phyloP scores from a whole-genome alignment of 1,140 invertebrate species.

The Lucilia sericata region DNA sequence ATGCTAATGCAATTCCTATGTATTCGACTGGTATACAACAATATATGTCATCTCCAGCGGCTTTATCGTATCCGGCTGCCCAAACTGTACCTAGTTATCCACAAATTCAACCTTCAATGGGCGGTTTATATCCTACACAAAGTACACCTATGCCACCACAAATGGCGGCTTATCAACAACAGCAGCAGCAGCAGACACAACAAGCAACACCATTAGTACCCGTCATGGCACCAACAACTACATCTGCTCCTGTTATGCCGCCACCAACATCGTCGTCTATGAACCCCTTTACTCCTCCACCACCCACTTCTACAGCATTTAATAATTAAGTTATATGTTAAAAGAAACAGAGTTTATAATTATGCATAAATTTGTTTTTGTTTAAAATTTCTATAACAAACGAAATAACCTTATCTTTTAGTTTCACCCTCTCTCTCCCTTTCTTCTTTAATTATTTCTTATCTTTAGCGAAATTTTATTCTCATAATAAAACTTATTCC shows the following conservation, averaged over 20 bases:
- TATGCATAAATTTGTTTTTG: not conserved
- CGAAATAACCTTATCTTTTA: not conserved
- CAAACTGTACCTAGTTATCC: conserved; percentile 65
- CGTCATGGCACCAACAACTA: conserved; percentile 16
- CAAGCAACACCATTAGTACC: conserved; percentile 9
- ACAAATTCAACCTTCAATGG: conserved; percentile 64
- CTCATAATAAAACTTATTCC: not conserved
- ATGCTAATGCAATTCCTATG: conserved; percentile 50
- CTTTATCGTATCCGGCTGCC: conserved; percentile 60
- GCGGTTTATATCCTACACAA: conserved; percentile 60
- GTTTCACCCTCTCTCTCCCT: not conserved
- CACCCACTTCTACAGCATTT: conserved; percentile 31
- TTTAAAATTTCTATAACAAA: not conserved
- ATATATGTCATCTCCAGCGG: conserved; percentile 61
- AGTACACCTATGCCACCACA: conserved; percentile 63
- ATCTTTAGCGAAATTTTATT: not conserved
- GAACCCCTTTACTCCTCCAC: not conserved
- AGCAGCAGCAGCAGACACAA: conserved; percentile 50
- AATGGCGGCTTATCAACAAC: conserved; percentile 48
- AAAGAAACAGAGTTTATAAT: not conserved
- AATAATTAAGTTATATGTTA: conserved; percentile 31
- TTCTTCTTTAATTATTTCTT: not conserved
- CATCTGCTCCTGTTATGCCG: not conserved
- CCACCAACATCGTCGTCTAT: not conserved
- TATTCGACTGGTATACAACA: conserved; percentile 52